Evolutionary conservation across 2,797 vertebrate genomes (phyloP).

Genomic region (Squalus acanthias): DNA sequence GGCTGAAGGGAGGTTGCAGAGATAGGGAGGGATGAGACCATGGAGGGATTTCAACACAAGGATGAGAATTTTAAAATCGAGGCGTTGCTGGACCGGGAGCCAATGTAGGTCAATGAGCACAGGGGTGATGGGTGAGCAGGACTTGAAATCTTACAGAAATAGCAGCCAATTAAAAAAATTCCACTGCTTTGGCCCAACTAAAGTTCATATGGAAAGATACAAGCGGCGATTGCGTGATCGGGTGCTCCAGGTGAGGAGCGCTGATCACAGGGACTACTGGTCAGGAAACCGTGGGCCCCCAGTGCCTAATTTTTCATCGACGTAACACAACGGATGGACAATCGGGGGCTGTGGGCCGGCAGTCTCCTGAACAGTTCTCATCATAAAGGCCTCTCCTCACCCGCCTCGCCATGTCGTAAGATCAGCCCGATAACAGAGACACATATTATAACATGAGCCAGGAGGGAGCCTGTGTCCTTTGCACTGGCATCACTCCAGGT

Average conservation of each 20-base stretch:
- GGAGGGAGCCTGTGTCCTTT: no score
- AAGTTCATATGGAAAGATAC: not conserved
- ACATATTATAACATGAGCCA: no score
- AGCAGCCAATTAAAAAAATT: no score
- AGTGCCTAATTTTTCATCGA: not conserved
- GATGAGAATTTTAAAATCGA: not conserved
- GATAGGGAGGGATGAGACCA: not conserved
- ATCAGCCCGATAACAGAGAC: no score
- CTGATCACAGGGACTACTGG: not conserved
- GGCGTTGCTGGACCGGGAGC: not conserved
- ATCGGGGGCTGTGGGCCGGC: not conserved
- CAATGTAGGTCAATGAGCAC: not conserved
- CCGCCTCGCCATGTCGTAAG: no score
- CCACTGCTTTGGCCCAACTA: no score
- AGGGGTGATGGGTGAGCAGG: not conserved
- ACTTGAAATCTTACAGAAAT: not conserved
- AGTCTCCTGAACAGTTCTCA: no score
- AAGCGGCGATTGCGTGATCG: not conserved
- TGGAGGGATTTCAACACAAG: not conserved
- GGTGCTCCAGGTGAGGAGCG: not conserved
- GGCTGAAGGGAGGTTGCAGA: no score
- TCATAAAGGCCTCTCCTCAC: no score
- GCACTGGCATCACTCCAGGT: no score
- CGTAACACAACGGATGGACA: not conserved
- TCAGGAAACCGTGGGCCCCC: not conserved